Percentiles rank a stretch among this genome's conserved stretches.
Evolutionary conservation across 2,113 vertebrate species (phyloP).

Genomic region (Oostethus manadensis): DNA sequence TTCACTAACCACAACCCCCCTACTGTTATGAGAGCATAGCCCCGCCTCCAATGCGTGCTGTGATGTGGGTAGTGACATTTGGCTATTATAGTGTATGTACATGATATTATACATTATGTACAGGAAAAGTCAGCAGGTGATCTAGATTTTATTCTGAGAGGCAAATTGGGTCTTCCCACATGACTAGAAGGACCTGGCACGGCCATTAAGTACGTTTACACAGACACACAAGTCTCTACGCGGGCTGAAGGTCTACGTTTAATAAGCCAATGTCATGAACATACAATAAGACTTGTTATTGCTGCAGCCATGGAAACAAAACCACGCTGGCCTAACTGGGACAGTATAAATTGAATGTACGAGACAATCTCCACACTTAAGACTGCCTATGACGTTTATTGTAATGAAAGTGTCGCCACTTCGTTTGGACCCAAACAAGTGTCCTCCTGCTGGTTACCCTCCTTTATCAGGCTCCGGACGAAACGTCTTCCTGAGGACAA

Average conservation of each 20-base stretch:
- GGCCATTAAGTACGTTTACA: background rate
- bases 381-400: constrained; percentile 36
- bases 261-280: background rate
- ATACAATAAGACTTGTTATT: background rate
- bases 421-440: constrained; percentile 43
- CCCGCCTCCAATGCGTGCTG: background rate
- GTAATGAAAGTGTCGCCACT: constrained; percentile 47
- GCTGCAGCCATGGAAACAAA: background rate
- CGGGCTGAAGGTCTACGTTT: background rate
- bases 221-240: background rate
- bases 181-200: background rate
- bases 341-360: background rate
- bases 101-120: background rate
- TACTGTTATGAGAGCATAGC: background rate
- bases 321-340: background rate
- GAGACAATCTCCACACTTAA: background rate
- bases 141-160: no score
- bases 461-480: constrained; percentile 25
- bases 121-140: background rate
- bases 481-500: constrained; percentile 22
- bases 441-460: constrained; percentile 39
- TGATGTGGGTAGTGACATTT: background rate
- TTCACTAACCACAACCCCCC: constrained; percentile 14
- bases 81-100: background rate
- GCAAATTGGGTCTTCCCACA: no score